These are phyloP conservation scores for Heterodera carotae DNA, from an alignment of 1,140 invertebrate genomes.

Conservation along the genomic window DNA sequence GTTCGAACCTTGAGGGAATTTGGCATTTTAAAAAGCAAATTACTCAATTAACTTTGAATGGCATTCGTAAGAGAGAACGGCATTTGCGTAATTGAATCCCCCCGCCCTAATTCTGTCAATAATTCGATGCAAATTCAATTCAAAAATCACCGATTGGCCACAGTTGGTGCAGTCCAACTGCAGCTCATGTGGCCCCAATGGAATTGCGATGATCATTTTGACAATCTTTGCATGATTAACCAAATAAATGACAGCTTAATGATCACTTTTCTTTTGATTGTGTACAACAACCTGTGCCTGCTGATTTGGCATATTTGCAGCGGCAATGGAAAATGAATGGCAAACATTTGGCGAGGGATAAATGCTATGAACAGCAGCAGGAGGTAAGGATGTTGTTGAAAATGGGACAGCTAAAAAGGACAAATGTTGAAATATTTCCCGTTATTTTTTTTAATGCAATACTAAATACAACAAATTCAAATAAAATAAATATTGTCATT, in stretches of 20 bases:
- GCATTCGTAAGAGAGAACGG: too few species aligned
- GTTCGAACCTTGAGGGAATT: slow-evolving; percentile 1
- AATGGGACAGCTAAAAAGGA: not conserved
- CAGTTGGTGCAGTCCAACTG: slow-evolving; percentile 23
- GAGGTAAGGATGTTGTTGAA: not conserved
- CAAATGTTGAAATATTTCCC: too few species aligned
- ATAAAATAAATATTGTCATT: too few species aligned
- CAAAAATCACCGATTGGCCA: slow-evolving; percentile 8
- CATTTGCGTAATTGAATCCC: too few species aligned
- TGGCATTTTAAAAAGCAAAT: not conserved
- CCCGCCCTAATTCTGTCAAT: too few species aligned
- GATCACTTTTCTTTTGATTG: too few species aligned
- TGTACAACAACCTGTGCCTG: not conserved
- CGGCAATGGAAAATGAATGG: not conserved
- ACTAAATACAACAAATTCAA: too few species aligned
- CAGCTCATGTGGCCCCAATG: slow-evolving; percentile 22
- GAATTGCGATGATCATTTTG: slow-evolving; percentile 27
- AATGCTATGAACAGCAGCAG: not conserved
- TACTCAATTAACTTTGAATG: too few species aligned
- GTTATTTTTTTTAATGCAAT: too few species aligned
- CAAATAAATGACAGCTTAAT: too few species aligned
- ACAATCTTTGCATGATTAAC: not conserved
- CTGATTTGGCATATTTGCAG: not conserved
- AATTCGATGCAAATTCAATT: too few species aligned
- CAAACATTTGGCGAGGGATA: not conserved